Percentiles rank a stretch among this genome's conserved stretches.
Conservation (phyloP, 2,888 invertebrate genomes). For the Pedicia rivosa region DNA sequence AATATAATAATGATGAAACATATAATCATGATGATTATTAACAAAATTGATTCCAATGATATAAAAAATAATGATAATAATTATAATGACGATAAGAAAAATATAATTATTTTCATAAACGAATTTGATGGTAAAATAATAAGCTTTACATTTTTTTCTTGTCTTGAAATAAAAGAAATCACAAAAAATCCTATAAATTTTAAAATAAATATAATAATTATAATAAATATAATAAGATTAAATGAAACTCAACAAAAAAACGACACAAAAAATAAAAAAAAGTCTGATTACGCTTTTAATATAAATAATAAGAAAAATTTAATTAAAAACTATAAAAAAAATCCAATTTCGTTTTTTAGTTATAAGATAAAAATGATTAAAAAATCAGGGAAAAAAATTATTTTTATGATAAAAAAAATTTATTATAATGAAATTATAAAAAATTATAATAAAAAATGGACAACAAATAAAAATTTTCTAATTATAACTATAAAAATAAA, state of each 20-base stretch:
- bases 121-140: too few species aligned
- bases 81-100: too few species aligned
- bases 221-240: conserved; percentile 4
- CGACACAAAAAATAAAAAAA: conserved; percentile 4
- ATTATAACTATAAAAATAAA: too few species aligned
- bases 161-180: conserved; percentile 3
- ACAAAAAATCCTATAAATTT: conserved; percentile 4
- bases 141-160: conserved; percentile 4
- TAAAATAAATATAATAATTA: too few species aligned
- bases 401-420: background rate
- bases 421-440: conserved; percentile 1
- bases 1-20: too few species aligned
- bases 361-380: background rate
- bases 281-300: conserved; percentile 6
- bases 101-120: too few species aligned
- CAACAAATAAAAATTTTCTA: too few species aligned
- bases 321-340: conserved; percentile 2
- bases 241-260: conserved; percentile 5
- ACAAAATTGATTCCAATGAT: background rate
- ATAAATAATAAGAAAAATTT: conserved; percentile 1
- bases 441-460: too few species aligned
- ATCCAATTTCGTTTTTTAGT: conserved; percentile 1
- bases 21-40: too few species aligned
- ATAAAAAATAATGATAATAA: too few species aligned
- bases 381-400: conserved; percentile 4